A percentile compares a stretch with the other conserved stretches of the same genome.
Evolutionary conservation across 1,140 invertebrate genomes (phyloP).

Genomic region (Panagrolaimus sp.): DNA sequence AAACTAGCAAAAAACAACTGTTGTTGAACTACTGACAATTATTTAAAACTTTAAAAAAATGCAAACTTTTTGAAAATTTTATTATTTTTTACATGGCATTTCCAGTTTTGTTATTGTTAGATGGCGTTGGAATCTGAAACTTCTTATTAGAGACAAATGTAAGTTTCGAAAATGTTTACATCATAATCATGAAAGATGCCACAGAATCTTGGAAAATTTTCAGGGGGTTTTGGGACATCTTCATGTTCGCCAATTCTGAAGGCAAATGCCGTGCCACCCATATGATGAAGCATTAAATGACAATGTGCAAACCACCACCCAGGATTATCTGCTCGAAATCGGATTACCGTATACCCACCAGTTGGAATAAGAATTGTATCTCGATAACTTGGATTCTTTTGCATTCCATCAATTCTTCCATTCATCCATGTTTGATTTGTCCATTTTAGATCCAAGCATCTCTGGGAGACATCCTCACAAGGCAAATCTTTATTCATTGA

Average conservation of each 20-base stretch:
- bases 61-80: too few relatives aligned
- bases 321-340: constrained; percentile 33
- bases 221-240: constrained; percentile 42
- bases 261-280: constrained; percentile 54
- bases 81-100: background rate
- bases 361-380: constrained; percentile 48
- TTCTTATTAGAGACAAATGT: background rate
- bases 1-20: too few relatives aligned
- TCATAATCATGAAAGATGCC: constrained; percentile 32
- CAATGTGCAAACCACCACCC: constrained; percentile 38
- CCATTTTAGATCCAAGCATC: constrained; percentile 42
- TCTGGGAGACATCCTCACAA: constrained; percentile 2
- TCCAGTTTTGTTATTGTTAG: background rate
- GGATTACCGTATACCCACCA: constrained; percentile 46
- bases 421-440: constrained; percentile 33
- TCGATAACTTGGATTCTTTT: constrained; percentile 42
- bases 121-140: background rate
- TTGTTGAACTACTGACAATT: too few relatives aligned
- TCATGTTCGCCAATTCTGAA: constrained; percentile 44
- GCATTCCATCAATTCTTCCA: constrained; percentile 46
- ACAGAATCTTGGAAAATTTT: constrained; percentile 43
- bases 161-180: constrained; percentile 20
- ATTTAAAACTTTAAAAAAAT: too few relatives aligned
- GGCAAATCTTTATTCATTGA: constrained; percentile 27
- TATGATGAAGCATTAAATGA: constrained; percentile 39